Evolutionary conservation across 2,113 vertebrate genomes (phyloP).

Genomic region (Malurus alboscapulatus): DNA sequence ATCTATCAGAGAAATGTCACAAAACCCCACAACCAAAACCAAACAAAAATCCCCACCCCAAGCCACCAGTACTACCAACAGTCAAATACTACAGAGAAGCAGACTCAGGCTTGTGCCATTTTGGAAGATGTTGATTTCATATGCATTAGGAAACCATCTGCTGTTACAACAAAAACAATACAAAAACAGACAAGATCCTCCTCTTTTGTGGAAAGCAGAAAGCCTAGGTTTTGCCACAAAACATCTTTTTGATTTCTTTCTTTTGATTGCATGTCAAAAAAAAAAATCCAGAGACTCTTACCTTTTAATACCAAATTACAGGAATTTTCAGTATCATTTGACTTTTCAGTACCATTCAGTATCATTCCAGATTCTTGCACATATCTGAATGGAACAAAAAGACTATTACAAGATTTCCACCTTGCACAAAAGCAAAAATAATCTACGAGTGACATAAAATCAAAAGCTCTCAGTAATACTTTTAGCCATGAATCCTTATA

Average conservation of each 20-base stretch:
- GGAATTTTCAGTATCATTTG: neutral
- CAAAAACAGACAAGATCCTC: neutral
- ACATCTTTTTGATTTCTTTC: neutral
- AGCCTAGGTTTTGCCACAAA: neutral
- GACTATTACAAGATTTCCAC: neutral
- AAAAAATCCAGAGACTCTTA: slow-evolving; percentile 47
- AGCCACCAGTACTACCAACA: neutral
- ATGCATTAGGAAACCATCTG: neutral
- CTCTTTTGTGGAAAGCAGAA: neutral
- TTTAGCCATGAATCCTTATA: neutral
- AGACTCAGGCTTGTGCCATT: neutral
- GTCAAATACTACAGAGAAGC: neutral
- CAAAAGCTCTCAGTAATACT: neutral
- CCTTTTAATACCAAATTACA: slow-evolving; percentile 51
- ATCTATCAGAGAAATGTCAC: neutral
- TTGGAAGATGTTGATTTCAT: neutral
- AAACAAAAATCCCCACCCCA: neutral
- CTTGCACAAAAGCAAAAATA: neutral
- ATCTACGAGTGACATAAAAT: neutral
- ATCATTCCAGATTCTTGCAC: slow-evolving; percentile 1
- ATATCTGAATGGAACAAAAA: slow-evolving; percentile 65
- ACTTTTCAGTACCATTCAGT: neutral
- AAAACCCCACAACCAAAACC: neutral
- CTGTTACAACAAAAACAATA: neutral
- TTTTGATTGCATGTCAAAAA: neutral